Conservation (phyloP, 2,888 invertebrate genomes). For the Fragum sueziense region DNA sequence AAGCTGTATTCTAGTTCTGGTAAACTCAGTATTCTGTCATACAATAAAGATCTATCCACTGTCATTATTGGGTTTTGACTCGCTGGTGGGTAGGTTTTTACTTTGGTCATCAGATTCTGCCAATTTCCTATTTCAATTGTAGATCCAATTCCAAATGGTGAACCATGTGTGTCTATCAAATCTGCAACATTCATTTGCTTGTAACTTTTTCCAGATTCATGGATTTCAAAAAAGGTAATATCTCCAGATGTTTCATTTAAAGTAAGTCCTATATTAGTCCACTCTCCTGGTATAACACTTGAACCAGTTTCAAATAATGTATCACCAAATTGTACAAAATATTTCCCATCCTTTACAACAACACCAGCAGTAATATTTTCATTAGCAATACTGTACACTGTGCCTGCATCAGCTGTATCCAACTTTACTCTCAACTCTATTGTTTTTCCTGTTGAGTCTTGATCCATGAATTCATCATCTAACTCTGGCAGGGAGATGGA, state of each 20-base stretch:
- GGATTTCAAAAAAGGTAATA: slow-evolving; percentile 35
- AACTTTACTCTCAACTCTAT: slow-evolving; percentile 48
- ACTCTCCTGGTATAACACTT: slow-evolving; percentile 42
- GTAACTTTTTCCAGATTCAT: slow-evolving; percentile 34
- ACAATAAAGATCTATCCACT: slow-evolving; percentile 33
- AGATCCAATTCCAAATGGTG: slow-evolving; percentile 27
- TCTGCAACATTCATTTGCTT: slow-evolving; percentile 38
- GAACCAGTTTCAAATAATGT: slow-evolving; percentile 52
- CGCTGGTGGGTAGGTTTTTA: slow-evolving; percentile 13
- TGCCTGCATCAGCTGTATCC: slow-evolving; percentile 34
- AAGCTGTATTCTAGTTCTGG: slow-evolving; percentile 5
- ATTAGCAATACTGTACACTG: slow-evolving; percentile 43
- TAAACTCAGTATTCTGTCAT: slow-evolving; percentile 14
- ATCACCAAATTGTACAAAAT: slow-evolving; percentile 41
- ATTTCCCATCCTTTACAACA: slow-evolving; percentile 42
- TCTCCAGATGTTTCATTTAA: slow-evolving; percentile 40
- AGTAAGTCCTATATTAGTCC: slow-evolving; percentile 63
- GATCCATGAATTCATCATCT: slow-evolving; percentile 33
- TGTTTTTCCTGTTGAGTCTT: slow-evolving; percentile 23
- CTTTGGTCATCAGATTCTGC: slow-evolving; percentile 27
- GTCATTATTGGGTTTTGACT: slow-evolving; percentile 19
- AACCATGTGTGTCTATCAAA: slow-evolving; percentile 26
- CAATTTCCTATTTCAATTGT: slow-evolving; percentile 45
- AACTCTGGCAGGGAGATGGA: slow-evolving; percentile 37
- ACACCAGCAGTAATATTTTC: slow-evolving; percentile 40